A percentile compares a stretch with the other conserved stretches of the same genome.
phyloP scores from a whole-genome alignment of 2,888 invertebrate species.

The Elaeidobius kamerunicus region DNA sequence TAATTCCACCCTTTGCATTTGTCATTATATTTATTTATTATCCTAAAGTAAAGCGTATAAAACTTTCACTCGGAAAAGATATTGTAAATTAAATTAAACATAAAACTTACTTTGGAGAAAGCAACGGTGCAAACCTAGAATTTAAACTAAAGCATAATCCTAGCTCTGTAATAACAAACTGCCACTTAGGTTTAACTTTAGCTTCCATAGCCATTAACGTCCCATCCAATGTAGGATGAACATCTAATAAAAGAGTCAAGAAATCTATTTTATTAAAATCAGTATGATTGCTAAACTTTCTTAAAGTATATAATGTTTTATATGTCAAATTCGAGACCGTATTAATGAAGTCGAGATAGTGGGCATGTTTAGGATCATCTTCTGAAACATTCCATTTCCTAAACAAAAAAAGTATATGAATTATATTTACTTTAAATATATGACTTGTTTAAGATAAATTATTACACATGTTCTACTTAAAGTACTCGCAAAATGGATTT shows the following conservation, averaged over 20 bases:
- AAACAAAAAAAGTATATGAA: not conserved
- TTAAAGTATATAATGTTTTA: constrained; percentile 46
- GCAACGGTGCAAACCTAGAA: constrained; percentile 54
- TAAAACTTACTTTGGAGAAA: constrained; percentile 52
- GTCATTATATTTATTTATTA: too few relatives aligned
- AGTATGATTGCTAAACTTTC: constrained; percentile 48
- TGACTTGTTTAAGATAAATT: constrained; percentile 2
- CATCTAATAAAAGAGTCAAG: constrained; percentile 50
- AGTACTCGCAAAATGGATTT: too few relatives aligned
- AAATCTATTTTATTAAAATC: constrained; percentile 49
- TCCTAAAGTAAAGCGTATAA: too few relatives aligned
- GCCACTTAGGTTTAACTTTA: constrained; percentile 47
- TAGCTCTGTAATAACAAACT: constrained; percentile 60
- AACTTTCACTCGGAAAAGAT: too few relatives aligned
- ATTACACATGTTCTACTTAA: too few relatives aligned
- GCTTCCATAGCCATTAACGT: constrained; percentile 53
- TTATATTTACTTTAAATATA: too few relatives aligned
- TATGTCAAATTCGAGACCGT: constrained; percentile 52
- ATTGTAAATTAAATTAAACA: too few relatives aligned
- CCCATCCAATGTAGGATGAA: constrained; percentile 51
- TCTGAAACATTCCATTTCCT: constrained; percentile 50
- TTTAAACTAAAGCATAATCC: constrained; percentile 65
- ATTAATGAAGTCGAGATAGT: constrained; percentile 51
- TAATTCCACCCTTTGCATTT: too few relatives aligned
- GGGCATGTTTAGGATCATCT: constrained; percentile 49